phyloP scores from a whole-genome alignment of 2,888 invertebrate species.

The Drosophila histrio region DNA sequence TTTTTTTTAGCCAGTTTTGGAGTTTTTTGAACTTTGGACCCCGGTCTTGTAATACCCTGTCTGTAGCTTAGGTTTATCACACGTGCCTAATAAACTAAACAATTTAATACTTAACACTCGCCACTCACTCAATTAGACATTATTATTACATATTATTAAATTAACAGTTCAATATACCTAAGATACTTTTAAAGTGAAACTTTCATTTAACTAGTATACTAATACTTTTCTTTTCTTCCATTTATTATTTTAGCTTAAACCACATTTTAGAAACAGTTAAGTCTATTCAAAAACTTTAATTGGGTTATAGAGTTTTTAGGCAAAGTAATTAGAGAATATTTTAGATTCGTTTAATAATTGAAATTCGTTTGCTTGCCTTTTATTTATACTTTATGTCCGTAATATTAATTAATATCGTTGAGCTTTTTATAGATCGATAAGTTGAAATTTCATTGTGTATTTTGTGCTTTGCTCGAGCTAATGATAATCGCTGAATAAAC shows the following conservation, averaged over 20 bases:
- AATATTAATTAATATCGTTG: constrained; percentile 10
- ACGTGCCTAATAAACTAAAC: background rate
- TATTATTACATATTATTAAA: background rate
- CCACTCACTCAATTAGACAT: background rate
- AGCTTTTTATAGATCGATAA: constrained; percentile 34
- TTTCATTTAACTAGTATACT: background rate
- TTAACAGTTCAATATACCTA: too few relatives aligned
- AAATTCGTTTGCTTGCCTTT: background rate
- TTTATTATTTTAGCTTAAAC: background rate
- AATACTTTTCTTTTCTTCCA: background rate
- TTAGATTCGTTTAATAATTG: background rate
- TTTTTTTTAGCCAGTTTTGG: constrained; percentile 41
- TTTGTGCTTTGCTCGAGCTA: constrained; percentile 28
- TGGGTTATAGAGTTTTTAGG: too few relatives aligned
- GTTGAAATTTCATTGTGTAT: constrained; percentile 24
- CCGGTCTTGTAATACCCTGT: constrained; percentile 7
- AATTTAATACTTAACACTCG: background rate
- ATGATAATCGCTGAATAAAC: constrained; percentile 26
- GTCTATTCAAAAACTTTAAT: background rate
- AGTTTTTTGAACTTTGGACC: background rate
- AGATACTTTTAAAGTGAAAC: background rate
- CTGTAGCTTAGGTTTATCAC: background rate
- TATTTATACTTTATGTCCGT: background rate
- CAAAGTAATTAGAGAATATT: background rate
- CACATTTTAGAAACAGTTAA: background rate